Evolutionary conservation across 2,113 vertebrate genomes (phyloP), one percentile per base, ranked within the genome.

Genomic region (Aphyosemion australe): DNA sequence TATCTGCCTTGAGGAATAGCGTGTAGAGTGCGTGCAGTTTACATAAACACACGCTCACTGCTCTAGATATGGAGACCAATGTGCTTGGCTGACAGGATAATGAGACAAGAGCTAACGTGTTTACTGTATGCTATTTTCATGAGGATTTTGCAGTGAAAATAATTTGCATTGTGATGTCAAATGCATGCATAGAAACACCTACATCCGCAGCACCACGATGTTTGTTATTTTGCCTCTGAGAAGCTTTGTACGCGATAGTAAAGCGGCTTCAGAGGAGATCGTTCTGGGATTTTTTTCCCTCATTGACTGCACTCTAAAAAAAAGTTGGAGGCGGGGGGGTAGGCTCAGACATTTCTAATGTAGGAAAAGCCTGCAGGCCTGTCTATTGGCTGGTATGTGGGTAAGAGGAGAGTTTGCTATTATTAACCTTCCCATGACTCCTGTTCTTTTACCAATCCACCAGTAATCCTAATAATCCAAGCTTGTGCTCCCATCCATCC

Each of bases 381-480:
- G 71, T 63, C 74, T 72, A 43, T 67, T 65, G 54, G 65, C 68
- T 74, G 72, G 58, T 78, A 37, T 54, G 49, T 10, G 65, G 62
- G 78, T 81, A 78, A 81, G 70, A 72, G 66, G 78, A 82, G 76
- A 80, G 55, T 79, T 88, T 84, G 82, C 84, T 87, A 76, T 86
- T 90, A 86, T 89, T 89, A 90, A 88, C 83, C 88, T 81, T 54
- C 72, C 78, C 65, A 79, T 51, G 85, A 82, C 80, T 87, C 80
- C 83, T 34, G 74, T 79, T 79, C 76, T 75, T 78, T 72, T 16
- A 77, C 83, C 84, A 68, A 84, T 87, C 85, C 80, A 74, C 48
- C 67, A 74, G 77, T 90, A 90, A 91, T 91, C 84, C 87, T 84
- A 87, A 88, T 91, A 91, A 92, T 91, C 91, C 79, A 63, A 76